These are phyloP conservation scores for Falco columbarius DNA, from an alignment of 2,797 vertebrate species.

Conservation along the genomic window DNA sequence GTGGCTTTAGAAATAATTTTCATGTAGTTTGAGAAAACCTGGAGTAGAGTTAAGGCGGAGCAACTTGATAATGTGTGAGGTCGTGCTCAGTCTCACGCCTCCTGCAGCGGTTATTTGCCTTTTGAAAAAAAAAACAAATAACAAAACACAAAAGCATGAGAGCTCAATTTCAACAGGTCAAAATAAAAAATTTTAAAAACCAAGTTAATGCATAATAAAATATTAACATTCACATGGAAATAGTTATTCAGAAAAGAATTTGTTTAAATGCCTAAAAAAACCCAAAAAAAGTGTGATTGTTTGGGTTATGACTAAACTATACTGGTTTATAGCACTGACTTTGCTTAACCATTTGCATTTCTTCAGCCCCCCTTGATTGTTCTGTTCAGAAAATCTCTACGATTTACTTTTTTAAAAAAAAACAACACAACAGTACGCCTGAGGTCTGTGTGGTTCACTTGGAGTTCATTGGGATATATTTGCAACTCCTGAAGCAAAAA, in stretches of 20 bases:
- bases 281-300: not conserved
- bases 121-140: not conserved
- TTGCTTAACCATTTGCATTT: not conserved
- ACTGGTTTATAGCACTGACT: not conserved
- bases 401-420: not conserved
- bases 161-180: not conserved
- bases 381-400: not conserved
- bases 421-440: not conserved
- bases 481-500: conserved; percentile 52
- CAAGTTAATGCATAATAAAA: not conserved
- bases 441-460: not conserved
- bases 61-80: not conserved
- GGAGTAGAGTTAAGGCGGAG: not conserved
- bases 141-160: not conserved
- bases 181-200: not conserved
- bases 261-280: not conserved
- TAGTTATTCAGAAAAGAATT: not conserved
- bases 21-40: not conserved
- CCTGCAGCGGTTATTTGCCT: not conserved
- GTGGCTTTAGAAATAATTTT: not conserved
- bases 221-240: not conserved
- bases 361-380: not conserved
- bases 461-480: conserved; percentile 33
- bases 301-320: not conserved
- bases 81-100: not conserved